phyloP scores from a whole-genome alignment of 1,140 invertebrate species.

The Oryctes rhinoceros region DNA sequence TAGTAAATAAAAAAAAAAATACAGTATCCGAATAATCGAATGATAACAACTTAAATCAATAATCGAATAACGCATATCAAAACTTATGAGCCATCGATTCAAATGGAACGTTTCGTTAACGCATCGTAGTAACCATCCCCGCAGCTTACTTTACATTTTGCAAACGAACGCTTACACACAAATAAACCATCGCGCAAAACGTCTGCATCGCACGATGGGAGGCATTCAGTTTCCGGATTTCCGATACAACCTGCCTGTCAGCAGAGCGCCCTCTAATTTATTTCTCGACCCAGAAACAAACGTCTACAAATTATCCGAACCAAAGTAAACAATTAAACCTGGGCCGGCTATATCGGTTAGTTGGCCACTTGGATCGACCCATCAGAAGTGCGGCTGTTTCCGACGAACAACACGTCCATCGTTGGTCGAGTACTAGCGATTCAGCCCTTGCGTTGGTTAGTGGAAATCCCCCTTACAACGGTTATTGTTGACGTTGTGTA shows the following conservation, averaged over 20 bases:
- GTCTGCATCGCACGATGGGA: neutral
- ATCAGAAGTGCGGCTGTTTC: neutral
- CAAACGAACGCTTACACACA: neutral
- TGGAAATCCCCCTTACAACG: conserved; percentile 3
- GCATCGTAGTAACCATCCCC: too few relatives aligned
- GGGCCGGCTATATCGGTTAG: neutral
- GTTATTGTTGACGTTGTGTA: conserved; percentile 4
- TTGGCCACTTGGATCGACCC: conserved; percentile 1
- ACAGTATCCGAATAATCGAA: too few relatives aligned
- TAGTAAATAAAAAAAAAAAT: too few relatives aligned
- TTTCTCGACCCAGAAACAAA: conserved; percentile 21
- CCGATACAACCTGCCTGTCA: conserved; percentile 2
- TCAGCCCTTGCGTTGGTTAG: neutral
- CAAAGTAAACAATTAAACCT: conserved; percentile 14
- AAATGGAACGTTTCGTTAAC: too few relatives aligned
- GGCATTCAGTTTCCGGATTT: conserved; percentile 10
- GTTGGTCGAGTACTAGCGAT: neutral
- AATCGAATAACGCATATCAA: too few relatives aligned
- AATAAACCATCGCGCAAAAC: neutral
- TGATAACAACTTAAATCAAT: too few relatives aligned
- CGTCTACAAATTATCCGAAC: conserved; percentile 14
- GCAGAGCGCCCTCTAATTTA: neutral
- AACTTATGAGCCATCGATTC: too few relatives aligned
- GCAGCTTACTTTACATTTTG: too few relatives aligned
- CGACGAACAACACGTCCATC: neutral